These are phyloP conservation scores for Agonopterix subpropinquella DNA, from an alignment of 2,888 invertebrate species.

Conservation along the genomic window DNA sequence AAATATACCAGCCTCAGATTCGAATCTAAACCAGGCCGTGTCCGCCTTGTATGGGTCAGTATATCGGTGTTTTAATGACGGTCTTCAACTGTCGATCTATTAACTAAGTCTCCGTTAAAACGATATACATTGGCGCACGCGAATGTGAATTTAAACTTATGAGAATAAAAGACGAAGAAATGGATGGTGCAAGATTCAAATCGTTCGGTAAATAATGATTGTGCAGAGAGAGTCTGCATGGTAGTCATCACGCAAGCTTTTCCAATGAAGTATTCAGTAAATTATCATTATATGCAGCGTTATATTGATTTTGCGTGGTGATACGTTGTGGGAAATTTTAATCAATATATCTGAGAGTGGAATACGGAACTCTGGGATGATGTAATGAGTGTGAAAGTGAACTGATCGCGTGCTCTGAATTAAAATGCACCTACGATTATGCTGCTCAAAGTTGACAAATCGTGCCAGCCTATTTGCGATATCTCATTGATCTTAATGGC, in stretches of 20 bases:
- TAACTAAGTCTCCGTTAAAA: too few relatives aligned
- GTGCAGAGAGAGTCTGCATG: conserved; percentile 39
- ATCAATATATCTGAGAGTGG: conserved; percentile 18
- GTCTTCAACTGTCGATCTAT: not conserved
- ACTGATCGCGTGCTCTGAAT: conserved; percentile 33
- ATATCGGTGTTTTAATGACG: conserved; percentile 20
- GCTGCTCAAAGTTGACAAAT: conserved; percentile 7
- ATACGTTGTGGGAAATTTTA: conserved; percentile 27
- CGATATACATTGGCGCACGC: too few relatives aligned
- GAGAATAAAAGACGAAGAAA: conserved; percentile 20
- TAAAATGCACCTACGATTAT: conserved; percentile 13
- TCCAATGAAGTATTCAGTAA: conserved; percentile 56
- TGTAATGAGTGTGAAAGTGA: conserved; percentile 37
- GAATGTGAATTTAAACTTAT: not conserved
- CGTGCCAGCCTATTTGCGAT: not conserved
- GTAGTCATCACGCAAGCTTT: conserved; percentile 45
- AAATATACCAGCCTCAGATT: conserved; percentile 1
- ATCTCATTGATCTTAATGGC: conserved; percentile 2
- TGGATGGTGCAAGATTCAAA: conserved; percentile 23
- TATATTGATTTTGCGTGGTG: conserved; percentile 7
- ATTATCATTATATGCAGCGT: conserved; percentile 21
- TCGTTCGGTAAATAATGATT: conserved; percentile 16
- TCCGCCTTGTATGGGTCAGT: conserved; percentile 37
- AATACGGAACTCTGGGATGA: not conserved
- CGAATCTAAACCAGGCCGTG: conserved; percentile 35